phyloP scores from a whole-genome alignment of 1,140 invertebrate genomes.

The Tetragonula clypearis region DNA sequence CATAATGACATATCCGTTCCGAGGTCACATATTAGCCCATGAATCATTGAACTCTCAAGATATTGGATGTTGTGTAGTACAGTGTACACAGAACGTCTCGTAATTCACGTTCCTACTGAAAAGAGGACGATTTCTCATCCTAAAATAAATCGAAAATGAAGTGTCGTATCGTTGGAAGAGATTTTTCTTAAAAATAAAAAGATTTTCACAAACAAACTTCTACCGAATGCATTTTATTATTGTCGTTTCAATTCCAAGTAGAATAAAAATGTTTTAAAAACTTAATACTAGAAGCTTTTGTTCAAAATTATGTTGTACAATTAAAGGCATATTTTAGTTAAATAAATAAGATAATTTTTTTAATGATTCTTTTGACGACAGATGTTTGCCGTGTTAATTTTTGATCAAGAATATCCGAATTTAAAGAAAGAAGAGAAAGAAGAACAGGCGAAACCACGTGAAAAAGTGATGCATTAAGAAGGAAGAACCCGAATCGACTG shows the following conservation, averaged over 20 bases:
- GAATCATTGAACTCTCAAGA: slow-evolving; percentile 25
- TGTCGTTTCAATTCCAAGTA: not conserved
- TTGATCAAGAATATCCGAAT: not conserved
- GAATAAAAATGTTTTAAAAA: not conserved
- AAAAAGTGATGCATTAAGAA: not conserved
- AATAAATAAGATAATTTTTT: not conserved
- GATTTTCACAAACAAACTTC: not conserved
- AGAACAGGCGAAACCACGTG: not conserved
- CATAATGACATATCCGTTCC: slow-evolving; percentile 7
- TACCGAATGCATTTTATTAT: not conserved
- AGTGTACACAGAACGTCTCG: slow-evolving; percentile 5
- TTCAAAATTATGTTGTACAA: not conserved
- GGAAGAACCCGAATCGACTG: not conserved
- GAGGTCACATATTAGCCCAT: slow-evolving; percentile 16
- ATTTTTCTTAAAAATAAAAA: not conserved
- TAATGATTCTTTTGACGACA: not conserved
- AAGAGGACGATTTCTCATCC: slow-evolving; percentile 24
- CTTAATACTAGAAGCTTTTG: not conserved
- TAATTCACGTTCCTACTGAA: slow-evolving; percentile 16
- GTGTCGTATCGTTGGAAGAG: not conserved
- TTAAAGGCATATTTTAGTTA: not conserved
- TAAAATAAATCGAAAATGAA: slow-evolving; percentile 8
- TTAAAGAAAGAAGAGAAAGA: not conserved
- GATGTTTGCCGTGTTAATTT: not conserved
- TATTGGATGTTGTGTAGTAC: not conserved